These are phyloP conservation scores for Troides oblongomaculatus DNA, from an alignment of 2,888 invertebrate genomes.

Conservation along the genomic window DNA sequence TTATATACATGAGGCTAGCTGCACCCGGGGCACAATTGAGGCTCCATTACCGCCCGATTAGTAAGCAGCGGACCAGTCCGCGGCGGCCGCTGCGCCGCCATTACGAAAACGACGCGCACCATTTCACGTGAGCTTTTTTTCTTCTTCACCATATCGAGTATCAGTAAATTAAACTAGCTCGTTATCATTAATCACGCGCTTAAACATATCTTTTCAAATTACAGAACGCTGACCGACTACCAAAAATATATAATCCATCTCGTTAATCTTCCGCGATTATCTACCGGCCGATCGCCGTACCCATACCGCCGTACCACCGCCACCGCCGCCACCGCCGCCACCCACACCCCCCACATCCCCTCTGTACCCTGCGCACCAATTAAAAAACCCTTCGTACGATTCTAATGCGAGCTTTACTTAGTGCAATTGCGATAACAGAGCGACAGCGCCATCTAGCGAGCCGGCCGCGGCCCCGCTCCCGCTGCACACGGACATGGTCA, in stretches of 20 bases:
- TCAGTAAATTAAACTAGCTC: slow-evolving; percentile 21
- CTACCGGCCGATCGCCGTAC: slow-evolving; percentile 30
- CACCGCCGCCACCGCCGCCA: too few relatives aligned
- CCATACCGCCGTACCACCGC: too few relatives aligned
- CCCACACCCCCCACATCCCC: too few relatives aligned
- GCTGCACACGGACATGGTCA: slow-evolving; percentile 29
- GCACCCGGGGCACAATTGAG: slow-evolving; percentile 12
- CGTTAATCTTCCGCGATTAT: slow-evolving; percentile 36
- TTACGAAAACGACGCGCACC: neutral
- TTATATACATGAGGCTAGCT: slow-evolving; percentile 3
- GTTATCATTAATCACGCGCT: slow-evolving; percentile 34
- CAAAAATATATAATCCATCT: slow-evolving; percentile 35
- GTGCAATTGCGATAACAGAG: slow-evolving; percentile 46
- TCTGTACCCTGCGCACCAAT: slow-evolving; percentile 18
- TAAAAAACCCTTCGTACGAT: slow-evolving; percentile 20
- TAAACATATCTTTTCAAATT: slow-evolving; percentile 22
- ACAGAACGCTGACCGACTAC: slow-evolving; percentile 15
- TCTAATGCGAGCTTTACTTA: slow-evolving; percentile 31
- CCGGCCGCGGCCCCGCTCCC: slow-evolving; percentile 38
- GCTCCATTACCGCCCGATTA: slow-evolving; percentile 13
- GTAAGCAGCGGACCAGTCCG: slow-evolving; percentile 4
- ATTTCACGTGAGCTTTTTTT: slow-evolving; percentile 4
- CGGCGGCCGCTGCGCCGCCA: neutral
- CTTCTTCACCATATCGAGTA: neutral
- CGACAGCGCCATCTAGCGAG: slow-evolving; percentile 63